Evolutionary conservation across 37 sponge, comb jelly and placozoan species (phyloP), one percentile per base, ranked within the genome.

Genomic region (Hormiphora californensis): DNA sequence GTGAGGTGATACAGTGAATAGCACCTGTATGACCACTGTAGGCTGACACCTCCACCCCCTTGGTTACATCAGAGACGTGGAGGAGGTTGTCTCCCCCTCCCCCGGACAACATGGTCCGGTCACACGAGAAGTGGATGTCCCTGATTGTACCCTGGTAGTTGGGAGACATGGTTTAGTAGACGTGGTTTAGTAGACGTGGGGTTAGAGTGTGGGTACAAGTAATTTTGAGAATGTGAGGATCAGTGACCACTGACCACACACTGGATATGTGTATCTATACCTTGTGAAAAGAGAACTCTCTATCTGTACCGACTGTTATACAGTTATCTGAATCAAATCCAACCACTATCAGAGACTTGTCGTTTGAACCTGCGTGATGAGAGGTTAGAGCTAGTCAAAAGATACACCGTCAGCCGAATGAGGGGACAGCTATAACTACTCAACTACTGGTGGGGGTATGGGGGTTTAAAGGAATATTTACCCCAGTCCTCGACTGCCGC

Each of bases 221-320:
- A n/a, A n/a, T n/a, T n/a, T n/a, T n/a, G n/a, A n/a, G n/a, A n/a
- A n/a, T n/a, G n/a, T n/a, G n/a, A n/a, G n/a, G n/a, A n/a, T n/a
- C n/a, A n/a, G n/a, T n/a, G n/a, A n/a, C n/a, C n/a, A n/a, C n/a
- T n/a, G n/a, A n/a, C n/a, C n/a, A n/a, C n/a, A n/a, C n/a, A n/a
- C n/a, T n/a, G n/a, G n/a, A n/a, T n/a, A n/a, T n/a, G n/a, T n/a
- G n/a, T n/a, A n/a, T n/a, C n/a, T n/a, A n/a, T n/a, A n/a, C n/a
- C n/a, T 73, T 73, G 81, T 73, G 81, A 49, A 73, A 73, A 28
- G 81, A 73, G 35, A 73, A 73, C 81, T 73, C 81, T 32, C 81
- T 39, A 49, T 73, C 81, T 3, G 81, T 40, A 1, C 39, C 27
- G 36, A 7, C 43, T 25, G 49, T 73, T 44, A 73, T 73, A 28